Conservation (phyloP, 2,888 invertebrate species). For the Tipula confusa region DNA sequence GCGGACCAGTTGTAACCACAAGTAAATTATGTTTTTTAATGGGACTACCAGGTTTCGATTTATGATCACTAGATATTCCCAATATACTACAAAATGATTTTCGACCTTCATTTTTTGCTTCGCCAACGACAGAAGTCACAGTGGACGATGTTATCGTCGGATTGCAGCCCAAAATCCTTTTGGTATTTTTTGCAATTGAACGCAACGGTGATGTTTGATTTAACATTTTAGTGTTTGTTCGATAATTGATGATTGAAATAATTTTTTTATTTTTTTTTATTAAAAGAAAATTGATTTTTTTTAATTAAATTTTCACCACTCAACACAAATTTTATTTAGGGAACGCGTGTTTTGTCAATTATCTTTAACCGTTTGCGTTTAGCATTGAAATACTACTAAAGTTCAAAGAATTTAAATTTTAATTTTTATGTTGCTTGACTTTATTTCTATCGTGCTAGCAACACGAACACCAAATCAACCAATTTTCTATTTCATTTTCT, state of each 20-base stretch:
- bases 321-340: neutral
- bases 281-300: neutral
- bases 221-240: neutral
- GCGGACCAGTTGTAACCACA: neutral
- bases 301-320: neutral
- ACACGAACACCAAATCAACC: neutral
- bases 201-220: constrained; percentile 20
- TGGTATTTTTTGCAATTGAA: neutral
- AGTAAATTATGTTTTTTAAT: constrained; percentile 21
- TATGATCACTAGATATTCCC: neutral
- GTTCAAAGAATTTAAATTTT: neutral
- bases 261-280: too few species aligned
- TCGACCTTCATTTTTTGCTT: neutral
- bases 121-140: neutral
- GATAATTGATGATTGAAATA: too few species aligned
- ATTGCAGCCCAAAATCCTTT: neutral
- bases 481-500: neutral
- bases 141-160: neutral
- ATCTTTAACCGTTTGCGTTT: neutral
- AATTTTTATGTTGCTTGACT: neutral
- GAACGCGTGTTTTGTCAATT: neutral
- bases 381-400: neutral
- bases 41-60: neutral
- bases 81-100: neutral
- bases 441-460: neutral